Base-by-base conservation (phyloP, 2,888 invertebrate genomes). In the Drosophila engyochracea region DNA sequence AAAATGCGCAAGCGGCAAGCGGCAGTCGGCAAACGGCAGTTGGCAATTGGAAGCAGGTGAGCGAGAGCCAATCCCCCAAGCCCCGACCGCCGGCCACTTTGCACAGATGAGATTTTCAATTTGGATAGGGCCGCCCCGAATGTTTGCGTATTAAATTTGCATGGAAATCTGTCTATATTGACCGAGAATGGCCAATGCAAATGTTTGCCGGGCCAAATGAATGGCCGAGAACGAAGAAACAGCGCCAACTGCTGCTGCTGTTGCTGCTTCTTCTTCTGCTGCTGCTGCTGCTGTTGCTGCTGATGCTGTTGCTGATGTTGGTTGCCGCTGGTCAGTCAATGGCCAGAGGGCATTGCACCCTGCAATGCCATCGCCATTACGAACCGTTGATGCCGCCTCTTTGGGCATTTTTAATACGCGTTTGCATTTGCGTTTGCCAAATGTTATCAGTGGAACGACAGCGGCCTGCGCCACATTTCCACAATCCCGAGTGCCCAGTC, bases 91-190 rank as follows among this genome's bases (percentile, higher is more conserved):
- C 74, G 73, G 77, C 58, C 91, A 90, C 92, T 91, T 90, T 89
- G 81, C 82, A 81, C 82, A 91, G 91, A 92, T 93, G 89, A 91
- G 92, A 93, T 93, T 93, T 93, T 90, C 93, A 93, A 93, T 93
- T 93, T 92, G 91, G 89, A 90, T 90, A 91, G 87, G 82, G 77
- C 82, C 71, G 78, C 74, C 76, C 82, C 80, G 79, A 82, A 89
- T 92, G 92, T 93, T 93, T 93, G 92, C 93, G 91, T 92, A 93
- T 93, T 93, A 93, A 93, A 93, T 93, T 93, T 93, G 93, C 93
- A 93, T 93, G 92, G 91, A 92, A 92, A 92, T 93, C 92, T 93
- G 93, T 93, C 93, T 93, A 91, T 93, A 92, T 93, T 93, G 93
- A 92, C 93, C 92, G 85, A 89, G 89, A 91, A 89, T 86, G 82